These are phyloP conservation scores for Thrips palmi DNA, from an alignment of 1,140 invertebrate species.

Conservation along the genomic window DNA sequence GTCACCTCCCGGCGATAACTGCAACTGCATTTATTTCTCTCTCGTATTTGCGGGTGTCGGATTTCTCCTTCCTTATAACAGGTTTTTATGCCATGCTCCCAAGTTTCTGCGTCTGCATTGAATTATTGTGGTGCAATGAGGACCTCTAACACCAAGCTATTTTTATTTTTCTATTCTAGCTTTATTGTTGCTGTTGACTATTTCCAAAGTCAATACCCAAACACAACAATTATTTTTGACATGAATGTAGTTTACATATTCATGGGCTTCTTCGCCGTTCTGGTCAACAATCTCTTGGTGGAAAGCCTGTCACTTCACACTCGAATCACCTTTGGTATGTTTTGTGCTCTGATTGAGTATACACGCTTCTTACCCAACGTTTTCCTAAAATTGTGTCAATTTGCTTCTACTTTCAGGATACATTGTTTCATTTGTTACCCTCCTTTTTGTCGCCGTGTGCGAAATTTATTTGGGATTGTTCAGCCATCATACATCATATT, in stretches of 20 bases:
- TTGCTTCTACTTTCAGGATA: constrained; percentile 41
- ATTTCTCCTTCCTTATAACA: constrained; percentile 80
- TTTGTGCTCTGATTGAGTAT: too few relatives aligned
- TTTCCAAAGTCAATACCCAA: constrained; percentile 65
- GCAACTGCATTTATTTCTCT: constrained; percentile 58
- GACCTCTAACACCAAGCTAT: not conserved
- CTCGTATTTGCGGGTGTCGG: constrained; percentile 72
- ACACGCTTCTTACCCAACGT: not conserved
- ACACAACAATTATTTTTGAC: constrained; percentile 71
- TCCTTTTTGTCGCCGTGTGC: constrained; percentile 64
- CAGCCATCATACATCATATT: constrained; percentile 46
- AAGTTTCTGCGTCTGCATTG: constrained; percentile 16
- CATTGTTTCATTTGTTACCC: constrained; percentile 55
- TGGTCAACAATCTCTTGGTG: constrained; percentile 68
- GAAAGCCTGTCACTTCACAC: constrained; percentile 64
- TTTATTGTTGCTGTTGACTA: constrained; percentile 83
- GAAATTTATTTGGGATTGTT: constrained; percentile 74
- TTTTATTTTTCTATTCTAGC: constrained; percentile 30
- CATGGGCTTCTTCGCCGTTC: constrained; percentile 66
- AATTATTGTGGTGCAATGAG: not conserved
- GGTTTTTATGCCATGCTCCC: constrained; percentile 28
- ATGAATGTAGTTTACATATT: constrained; percentile 81
- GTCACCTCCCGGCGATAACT: constrained; percentile 52
- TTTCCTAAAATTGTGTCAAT: constrained; percentile 5
- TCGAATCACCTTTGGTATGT: constrained; percentile 66